Evolutionary conservation across 2,113 vertebrate genomes (phyloP).

Genomic region (Nyctereutes procyonoides): DNA sequence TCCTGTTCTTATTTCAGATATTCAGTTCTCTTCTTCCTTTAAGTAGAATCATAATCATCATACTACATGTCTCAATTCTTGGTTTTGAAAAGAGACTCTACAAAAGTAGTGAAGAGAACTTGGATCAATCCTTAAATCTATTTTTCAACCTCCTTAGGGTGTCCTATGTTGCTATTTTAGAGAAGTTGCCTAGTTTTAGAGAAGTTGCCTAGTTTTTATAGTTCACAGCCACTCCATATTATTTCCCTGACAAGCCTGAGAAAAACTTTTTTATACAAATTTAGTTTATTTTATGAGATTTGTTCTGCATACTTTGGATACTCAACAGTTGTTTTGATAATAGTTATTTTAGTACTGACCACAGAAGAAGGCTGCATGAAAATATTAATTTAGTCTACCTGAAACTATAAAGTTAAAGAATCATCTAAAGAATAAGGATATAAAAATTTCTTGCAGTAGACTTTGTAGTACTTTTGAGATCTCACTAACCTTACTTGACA

Average conservation of each 20-base stretch:
- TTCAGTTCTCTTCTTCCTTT: not conserved
- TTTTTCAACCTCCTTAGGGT: slow-evolving; percentile 37
- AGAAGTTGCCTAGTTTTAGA: slow-evolving; percentile 50
- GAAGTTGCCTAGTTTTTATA: slow-evolving; percentile 43
- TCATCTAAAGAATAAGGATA: not conserved
- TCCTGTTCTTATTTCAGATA: not conserved
- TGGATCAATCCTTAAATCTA: slow-evolving; percentile 20
- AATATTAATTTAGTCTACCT: not conserved
- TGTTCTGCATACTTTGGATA: slow-evolving; percentile 24
- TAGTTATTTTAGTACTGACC: slow-evolving; percentile 17
- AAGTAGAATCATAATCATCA: slow-evolving; percentile 11
- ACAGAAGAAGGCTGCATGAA: not conserved
- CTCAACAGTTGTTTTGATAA: not conserved
- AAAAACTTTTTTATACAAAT: slow-evolving; percentile 41
- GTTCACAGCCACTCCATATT: slow-evolving; percentile 29
- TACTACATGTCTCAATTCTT: not conserved
- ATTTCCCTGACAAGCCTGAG: slow-evolving; percentile 36
- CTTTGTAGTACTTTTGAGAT: not conserved
- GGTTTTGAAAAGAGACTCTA: slow-evolving; percentile 11
- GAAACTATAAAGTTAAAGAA: not conserved
- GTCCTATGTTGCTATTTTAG: slow-evolving; percentile 14
- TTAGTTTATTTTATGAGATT: slow-evolving; percentile 39
- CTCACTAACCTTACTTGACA: not conserved
- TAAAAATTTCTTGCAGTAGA: slow-evolving; percentile 34
- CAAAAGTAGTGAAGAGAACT: slow-evolving; percentile 56